Base-by-base conservation (phyloP, 2,797 vertebrate species). In the Spinus olivaceus region DNA sequence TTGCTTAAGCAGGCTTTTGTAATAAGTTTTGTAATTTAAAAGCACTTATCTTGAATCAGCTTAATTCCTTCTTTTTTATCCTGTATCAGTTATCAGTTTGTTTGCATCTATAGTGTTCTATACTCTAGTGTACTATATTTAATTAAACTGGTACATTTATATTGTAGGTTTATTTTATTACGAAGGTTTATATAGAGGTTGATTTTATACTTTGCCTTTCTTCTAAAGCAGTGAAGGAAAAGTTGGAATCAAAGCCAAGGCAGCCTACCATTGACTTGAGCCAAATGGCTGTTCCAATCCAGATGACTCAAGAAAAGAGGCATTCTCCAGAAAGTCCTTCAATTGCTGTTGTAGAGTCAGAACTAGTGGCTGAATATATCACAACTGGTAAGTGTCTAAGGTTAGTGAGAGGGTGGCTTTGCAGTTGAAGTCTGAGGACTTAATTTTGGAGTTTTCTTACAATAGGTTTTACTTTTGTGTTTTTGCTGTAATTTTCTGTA, bases 211-310 rank as follows among this genome's bases (percentile, higher is more conserved):
- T 61, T 71, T 60, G 23, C 28, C 74, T 63, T 63, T 71, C 13
- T 97, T 94, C 88, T 91, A 63, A 88, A 93, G 47, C 97, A 99
- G 99, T 98, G 94, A 99, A 99, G 96, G 99, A 99, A 94, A 99
- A 99, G 93, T 95, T 97, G 32, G 99, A 99, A 88, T 95, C 98
- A 21, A 99, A 98, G 96, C 98, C 98, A 27, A 97, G 99, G 84
- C 99, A 99, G 94, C 99, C 98, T 92, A 99, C 99, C 66, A 99
- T 99, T 90, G 99, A 99, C 97, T 97, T 99, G 95, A 99, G 99
- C 95, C 99, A 99, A 98, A 99, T 99, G 99, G 99, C 98, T n/a
- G 99, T 99, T 51, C 99, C 99, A 69, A 98, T 99, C 95, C 99
- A 99, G 95, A 98, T 99, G 98, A 96, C 98, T 69, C 98, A 98